phyloP scores from a whole-genome alignment of 2,888 invertebrate species.

The Fabriciana adippe region DNA sequence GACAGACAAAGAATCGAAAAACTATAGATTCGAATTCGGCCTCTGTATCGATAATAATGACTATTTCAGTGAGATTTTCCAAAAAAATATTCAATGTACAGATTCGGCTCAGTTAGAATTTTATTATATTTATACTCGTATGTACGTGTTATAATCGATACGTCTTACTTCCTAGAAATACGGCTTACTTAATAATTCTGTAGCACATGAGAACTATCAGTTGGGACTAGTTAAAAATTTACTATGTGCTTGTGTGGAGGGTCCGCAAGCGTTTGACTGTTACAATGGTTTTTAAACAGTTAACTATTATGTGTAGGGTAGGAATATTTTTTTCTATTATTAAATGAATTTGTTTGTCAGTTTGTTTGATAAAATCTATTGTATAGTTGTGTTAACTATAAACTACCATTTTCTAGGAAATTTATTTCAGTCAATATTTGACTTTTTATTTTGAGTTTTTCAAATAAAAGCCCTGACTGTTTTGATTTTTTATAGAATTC shows the following conservation, averaged over 20 bases:
- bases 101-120: neutral
- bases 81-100: no score
- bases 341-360: neutral
- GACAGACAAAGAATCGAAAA: no score
- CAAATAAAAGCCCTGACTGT: no score
- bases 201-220: slow-evolving; percentile 43
- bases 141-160: slow-evolving; percentile 22
- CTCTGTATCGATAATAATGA: no score
- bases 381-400: no score
- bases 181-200: slow-evolving; percentile 32
- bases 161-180: slow-evolving; percentile 16
- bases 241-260: slow-evolving; percentile 1
- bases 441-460: no score
- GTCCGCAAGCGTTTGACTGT: neutral
- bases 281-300: neutral
- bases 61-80: no score
- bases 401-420: no score
- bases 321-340: slow-evolving; percentile 2
- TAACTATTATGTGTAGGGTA: neutral
- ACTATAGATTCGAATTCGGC: no score
- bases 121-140: neutral
- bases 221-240: slow-evolving; percentile 25
- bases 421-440: no score
- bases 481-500: no score
- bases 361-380: no score